Base-by-base conservation (phyloP, 2,888 invertebrate genomes). In the Athalia cordata region DNA sequence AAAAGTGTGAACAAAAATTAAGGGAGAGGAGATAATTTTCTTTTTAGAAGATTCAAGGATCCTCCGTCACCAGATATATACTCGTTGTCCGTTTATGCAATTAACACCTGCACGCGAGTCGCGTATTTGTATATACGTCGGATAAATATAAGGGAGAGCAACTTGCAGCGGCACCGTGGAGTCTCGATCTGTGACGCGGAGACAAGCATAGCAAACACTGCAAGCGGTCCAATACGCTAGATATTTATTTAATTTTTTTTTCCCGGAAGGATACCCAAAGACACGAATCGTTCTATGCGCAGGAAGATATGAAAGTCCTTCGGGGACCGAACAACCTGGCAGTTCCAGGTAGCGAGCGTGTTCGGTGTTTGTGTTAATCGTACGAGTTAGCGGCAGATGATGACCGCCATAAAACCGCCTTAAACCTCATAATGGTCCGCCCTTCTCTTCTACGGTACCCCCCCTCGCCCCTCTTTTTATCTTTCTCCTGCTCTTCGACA, bases 381-480 rank as follows among this genome's bases (percentile, higher is more conserved):
- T 81, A 80, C 80, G 80, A 80, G 80, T 82, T 81, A 77, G 81
- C 80, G 76, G 75, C 74, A 78, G 82, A 80, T 80, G 80, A 80
- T 79, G 78, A 72, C 79, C 75, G 80, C 80, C 82, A 70, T 81
- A 81, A 79, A 81, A 82, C 81, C 78, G 80, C 78, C 72, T 81
- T 77, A 77, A 79, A 81, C 64, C 74, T 78, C 65, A 78, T 74
- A 78, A 78, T 78, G 74, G 78, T 64, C 78, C 57, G 59, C 78
- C 78, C 74, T 70, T 70, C 79, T 78, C 75, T 80, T 68, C 50
- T 59, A 43, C 47, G 49, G 55, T 77, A 55, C 77, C 68, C 77
- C 66, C 77, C 52, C 2, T 29, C 29, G 29, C 29, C 29, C 68
- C 72, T 78, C 79, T 78, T 67, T 72, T 65, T 67, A 75, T 75